Conservation (phyloP, 1,140 invertebrate genomes). For the silkworm (Bombyx mori) region DNA sequence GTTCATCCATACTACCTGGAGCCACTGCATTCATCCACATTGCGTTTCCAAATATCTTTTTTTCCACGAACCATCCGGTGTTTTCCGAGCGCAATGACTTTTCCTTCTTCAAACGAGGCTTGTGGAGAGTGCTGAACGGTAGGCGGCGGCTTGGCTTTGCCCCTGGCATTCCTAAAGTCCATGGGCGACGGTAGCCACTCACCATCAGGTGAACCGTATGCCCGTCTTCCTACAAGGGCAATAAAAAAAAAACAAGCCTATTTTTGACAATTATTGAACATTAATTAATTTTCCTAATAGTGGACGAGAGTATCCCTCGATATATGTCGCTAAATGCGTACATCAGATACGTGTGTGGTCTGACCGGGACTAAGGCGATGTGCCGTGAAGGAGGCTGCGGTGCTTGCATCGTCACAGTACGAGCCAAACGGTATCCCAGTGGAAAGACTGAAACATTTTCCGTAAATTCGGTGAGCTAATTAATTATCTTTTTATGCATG, state of each 20-base stretch:
- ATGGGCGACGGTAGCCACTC: too few relatives aligned
- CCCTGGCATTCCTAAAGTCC: too few relatives aligned
- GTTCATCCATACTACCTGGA: too few relatives aligned
- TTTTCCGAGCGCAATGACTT: too few relatives aligned
- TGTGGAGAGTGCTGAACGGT: too few relatives aligned
- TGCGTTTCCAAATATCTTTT: too few relatives aligned
- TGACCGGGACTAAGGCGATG: slow-evolving; percentile 87
- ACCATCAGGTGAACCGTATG: too few relatives aligned
- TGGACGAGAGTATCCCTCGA: slow-evolving; percentile 39
- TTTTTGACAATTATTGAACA: not conserved
- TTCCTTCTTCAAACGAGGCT: too few relatives aligned
- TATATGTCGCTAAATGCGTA: slow-evolving; percentile 78
- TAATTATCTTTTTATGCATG: not conserved
- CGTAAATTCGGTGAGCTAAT: slow-evolving; percentile 85
- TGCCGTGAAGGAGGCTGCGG: slow-evolving; percentile 91
- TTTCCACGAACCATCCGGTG: too few relatives aligned
- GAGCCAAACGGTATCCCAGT: slow-evolving; percentile 69
- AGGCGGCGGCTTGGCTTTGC: too few relatives aligned
- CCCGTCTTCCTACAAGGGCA: not conserved
- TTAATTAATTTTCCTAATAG: slow-evolving; percentile 17
- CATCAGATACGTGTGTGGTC: slow-evolving; percentile 75
- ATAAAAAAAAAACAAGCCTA: not conserved
- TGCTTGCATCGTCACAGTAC: slow-evolving; percentile 80
- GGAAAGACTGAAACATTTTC: slow-evolving; percentile 72
- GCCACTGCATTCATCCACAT: too few relatives aligned